phyloP scores from a whole-genome alignment of 2,888 invertebrate genomes.

The Daptonema setosum region DNA sequence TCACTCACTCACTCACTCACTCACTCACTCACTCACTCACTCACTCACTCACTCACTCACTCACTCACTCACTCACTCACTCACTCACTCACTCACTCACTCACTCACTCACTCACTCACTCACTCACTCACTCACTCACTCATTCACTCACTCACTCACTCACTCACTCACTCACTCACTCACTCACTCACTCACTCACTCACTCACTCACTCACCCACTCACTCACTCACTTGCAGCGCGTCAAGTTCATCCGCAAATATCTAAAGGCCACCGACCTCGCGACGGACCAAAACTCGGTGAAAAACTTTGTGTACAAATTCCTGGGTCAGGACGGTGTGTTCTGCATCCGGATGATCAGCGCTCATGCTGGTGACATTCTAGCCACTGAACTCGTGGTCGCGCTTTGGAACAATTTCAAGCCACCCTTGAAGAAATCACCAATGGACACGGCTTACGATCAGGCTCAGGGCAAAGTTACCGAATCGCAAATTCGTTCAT shows the following conservation, averaged over 20 bases:
- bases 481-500: not conserved
- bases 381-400: conserved; percentile 26
- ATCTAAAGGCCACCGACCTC: conserved; percentile 26
- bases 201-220: too few relatives aligned
- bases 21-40: too few relatives aligned
- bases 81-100: too few relatives aligned
- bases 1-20: too few relatives aligned
- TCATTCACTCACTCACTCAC: too few relatives aligned
- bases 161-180: too few relatives aligned
- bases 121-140: too few relatives aligned
- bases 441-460: not conserved
- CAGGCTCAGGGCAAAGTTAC: not conserved
- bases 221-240: conserved; percentile 15
- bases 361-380: conserved; percentile 27
- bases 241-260: conserved; percentile 26
- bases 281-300: conserved; percentile 25
- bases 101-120: too few relatives aligned
- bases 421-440: not conserved
- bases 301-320: conserved; percentile 28
- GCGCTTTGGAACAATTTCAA: conserved; percentile 27
- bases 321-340: conserved; percentile 25
- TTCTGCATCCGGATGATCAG: conserved; percentile 28
- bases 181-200: too few relatives aligned
- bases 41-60: too few relatives aligned
- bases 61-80: too few relatives aligned